Conservation (phyloP, 2,113 vertebrate species). For the Sprattus sprattus region DNA sequence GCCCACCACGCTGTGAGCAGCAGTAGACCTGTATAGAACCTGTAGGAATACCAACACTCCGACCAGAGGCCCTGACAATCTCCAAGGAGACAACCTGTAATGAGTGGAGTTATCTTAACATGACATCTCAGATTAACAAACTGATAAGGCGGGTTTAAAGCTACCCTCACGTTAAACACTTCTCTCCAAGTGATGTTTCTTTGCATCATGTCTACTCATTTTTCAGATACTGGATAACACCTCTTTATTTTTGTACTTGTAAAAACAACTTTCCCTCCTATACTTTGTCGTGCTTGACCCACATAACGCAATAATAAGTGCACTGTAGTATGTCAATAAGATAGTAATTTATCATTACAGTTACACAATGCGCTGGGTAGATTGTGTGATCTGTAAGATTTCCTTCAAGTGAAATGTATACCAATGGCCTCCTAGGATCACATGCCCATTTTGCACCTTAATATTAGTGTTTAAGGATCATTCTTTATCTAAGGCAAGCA, state of each 20-base stretch:
- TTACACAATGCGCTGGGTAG: neutral
- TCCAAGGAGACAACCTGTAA: neutral
- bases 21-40: constrained; percentile 44
- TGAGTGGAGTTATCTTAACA: neutral
- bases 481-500: neutral
- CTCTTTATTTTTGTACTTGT: constrained; percentile 13
- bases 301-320: neutral
- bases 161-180: neutral
- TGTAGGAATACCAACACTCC: constrained; percentile 45
- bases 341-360: neutral
- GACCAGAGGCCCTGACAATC: constrained; percentile 15
- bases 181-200: neutral
- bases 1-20: constrained; percentile 90
- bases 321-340: neutral
- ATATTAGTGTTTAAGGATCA: neutral
- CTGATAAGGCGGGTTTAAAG: constrained; percentile 4
- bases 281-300: neutral
- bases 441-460: neutral
- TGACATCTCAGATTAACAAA: constrained; percentile 14
- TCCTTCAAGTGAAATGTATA: neutral
- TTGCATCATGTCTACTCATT: neutral
- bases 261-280: neutral
- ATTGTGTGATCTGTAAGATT: neutral
- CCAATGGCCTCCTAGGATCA: neutral
- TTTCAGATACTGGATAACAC: constrained; percentile 7